phyloP scores from a whole-genome alignment of 2,797 vertebrate genomes.

The Takifugu ocellatus region DNA sequence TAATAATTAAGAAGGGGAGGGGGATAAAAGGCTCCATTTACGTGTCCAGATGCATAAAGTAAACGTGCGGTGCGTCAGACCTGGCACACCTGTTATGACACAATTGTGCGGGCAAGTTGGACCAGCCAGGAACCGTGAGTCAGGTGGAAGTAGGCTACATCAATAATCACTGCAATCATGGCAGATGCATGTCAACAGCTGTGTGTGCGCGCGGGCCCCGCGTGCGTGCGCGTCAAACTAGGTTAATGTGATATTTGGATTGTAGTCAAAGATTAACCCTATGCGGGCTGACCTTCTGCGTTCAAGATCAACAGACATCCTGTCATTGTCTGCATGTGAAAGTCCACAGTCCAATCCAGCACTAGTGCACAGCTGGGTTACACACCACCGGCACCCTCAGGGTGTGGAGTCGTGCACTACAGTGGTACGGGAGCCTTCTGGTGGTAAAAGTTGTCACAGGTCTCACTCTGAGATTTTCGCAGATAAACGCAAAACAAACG shows the following conservation, averaged over 20 bases:
- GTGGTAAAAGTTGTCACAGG: neutral
- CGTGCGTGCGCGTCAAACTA: slow-evolving; percentile 44
- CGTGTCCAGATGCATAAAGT: neutral
- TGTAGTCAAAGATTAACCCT: slow-evolving; percentile 65
- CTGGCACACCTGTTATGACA: slow-evolving; percentile 51
- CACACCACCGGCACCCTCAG: slow-evolving; percentile 1
- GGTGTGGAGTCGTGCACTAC: too few species aligned
- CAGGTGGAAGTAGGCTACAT: slow-evolving; percentile 48
- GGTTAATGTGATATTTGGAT: slow-evolving; percentile 72
- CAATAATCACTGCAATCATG: slow-evolving; percentile 49
- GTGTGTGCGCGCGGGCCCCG: slow-evolving; percentile 32
- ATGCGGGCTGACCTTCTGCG: slow-evolving; percentile 33
- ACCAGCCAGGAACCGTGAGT: slow-evolving; percentile 37
- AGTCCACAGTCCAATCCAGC: slow-evolving; percentile 1
- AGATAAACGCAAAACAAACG: slow-evolving; percentile 14
- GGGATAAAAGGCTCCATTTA: neutral
- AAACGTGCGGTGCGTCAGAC: neutral
- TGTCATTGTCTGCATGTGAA: slow-evolving; percentile 17
- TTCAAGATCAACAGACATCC: slow-evolving; percentile 12
- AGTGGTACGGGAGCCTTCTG: too few species aligned
- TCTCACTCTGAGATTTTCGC: slow-evolving; percentile 26
- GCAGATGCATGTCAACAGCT: slow-evolving; percentile 54
- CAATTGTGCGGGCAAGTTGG: slow-evolving; percentile 15
- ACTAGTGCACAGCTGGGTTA: slow-evolving; percentile 6
- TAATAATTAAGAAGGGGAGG: too few species aligned